Percentiles rank a stretch among this genome's conserved stretches.
Conservation (phyloP, 30 jellyfish, hydroid and myxozoan species). For the Rhopilema esculentum region DNA sequence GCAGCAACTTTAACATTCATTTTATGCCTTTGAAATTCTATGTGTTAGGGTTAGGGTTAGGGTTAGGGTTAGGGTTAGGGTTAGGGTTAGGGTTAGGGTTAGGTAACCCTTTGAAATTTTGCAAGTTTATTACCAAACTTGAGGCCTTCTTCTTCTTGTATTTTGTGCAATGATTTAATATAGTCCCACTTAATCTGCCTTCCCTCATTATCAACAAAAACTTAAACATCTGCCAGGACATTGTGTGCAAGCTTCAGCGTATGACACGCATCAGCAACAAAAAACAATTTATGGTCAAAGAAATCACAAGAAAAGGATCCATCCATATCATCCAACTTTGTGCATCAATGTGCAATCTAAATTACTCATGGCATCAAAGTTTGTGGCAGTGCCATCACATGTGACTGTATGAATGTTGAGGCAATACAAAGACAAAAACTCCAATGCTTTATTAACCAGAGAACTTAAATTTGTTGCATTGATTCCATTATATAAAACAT, state of each 20-base stretch:
- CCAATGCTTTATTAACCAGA: neutral
- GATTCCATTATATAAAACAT: constrained; percentile 16
- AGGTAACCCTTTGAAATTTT: too few species aligned
- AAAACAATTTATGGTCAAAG: neutral
- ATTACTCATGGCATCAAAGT: constrained; percentile 28
- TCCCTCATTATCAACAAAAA: constrained; percentile 34
- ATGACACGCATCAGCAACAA: constrained; percentile 57
- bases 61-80: too few species aligned
- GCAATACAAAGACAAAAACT: neutral
- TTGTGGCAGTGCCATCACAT: constrained; percentile 46
- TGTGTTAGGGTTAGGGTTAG: too few species aligned
- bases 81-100: too few species aligned
- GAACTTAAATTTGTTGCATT: constrained; percentile 6
- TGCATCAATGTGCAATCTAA: constrained; percentile 38
- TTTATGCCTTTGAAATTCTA: constrained; percentile 45
- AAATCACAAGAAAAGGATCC: neutral
- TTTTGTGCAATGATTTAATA: constrained; percentile 12
- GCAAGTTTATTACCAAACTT: constrained; percentile 36
- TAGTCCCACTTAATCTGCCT: constrained; percentile 37
- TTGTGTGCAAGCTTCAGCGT: constrained; percentile 67
- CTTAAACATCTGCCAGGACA: constrained; percentile 44
- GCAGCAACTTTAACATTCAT: constrained; percentile 69
- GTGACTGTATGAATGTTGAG: constrained; percentile 9
- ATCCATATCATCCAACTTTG: constrained; percentile 13
- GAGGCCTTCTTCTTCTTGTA: constrained; percentile 37